Evolutionary conservation across 2,888 invertebrate genomes (phyloP), one percentile per base, ranked within the genome.

Genomic region (Eudemis profundana): DNA sequence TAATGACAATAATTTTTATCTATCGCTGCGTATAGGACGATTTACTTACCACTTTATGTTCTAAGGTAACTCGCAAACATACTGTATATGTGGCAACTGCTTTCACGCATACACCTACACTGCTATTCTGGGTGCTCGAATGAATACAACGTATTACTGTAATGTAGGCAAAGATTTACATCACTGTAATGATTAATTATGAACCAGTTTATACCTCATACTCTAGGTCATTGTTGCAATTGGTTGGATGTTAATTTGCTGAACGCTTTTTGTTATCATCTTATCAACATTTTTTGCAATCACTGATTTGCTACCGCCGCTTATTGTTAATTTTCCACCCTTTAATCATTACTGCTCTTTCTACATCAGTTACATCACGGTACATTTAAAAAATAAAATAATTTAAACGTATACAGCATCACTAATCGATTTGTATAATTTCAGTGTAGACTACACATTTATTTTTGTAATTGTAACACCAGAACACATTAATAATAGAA

Each of bases 31-130:
- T 85, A 82, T 94, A 95, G 95, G 95, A 95, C 87, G 95, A 95
- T 94, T 94, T 94, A 93, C 94, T 95, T 90, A 95, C 94, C 93
- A 94, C 94, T 93, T 93, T 95, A 90, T 94, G 94, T 93, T 94
- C 94, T 79, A 95, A 95, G 95, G 95, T 95, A 95, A 95, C 74
- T 81, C 75, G 72, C 77, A 79, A 77, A 70, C 69, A 74, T 75
- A 81, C 73, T 78, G 78, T 84, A 81, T 78, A 76, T 82, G 74
- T 79, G 78, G 79, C 81, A 77, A 79, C 66, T 68, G 87, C 88
- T 88, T 85, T 69, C 75, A 71, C 77, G 76, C 77, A 75, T 78
- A 78, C 78, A 77, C 80, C 69, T 68, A 71, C 73, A 75, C 70
- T 60, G 68, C 70, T 71, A 69, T 47, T 44, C 44, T 53, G 62